phyloP scores from a whole-genome alignment of 2,113 vertebrate species.

The Hemiscyllium ocellatum region DNA sequence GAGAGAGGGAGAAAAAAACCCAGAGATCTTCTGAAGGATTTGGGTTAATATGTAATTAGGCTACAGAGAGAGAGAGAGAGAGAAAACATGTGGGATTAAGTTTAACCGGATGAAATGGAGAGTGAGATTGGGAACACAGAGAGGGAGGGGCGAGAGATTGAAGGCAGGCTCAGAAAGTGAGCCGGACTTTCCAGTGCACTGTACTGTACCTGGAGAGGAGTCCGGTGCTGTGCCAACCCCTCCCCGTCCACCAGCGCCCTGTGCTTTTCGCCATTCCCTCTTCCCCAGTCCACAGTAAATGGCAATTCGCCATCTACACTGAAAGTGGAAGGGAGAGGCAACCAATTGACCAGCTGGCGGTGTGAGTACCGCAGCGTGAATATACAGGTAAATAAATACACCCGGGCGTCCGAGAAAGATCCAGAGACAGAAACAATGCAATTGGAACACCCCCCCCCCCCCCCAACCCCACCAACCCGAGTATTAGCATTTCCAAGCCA shows the following conservation, averaged over 20 bases:
- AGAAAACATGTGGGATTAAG: conserved; percentile 5
- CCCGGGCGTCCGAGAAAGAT: not conserved
- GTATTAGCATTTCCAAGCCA: not conserved
- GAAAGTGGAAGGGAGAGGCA: not conserved
- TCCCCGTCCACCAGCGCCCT: not conserved
- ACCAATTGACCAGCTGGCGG: not conserved
- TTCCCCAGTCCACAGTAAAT: not conserved
- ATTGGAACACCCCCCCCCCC: not conserved
- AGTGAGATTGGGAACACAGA: not conserved
- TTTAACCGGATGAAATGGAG: conserved; percentile 15
- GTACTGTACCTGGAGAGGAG: not conserved
- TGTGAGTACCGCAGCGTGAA: too few species aligned
- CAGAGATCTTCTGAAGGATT: not conserved
- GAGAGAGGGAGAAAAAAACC: not conserved
- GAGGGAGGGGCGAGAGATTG: not conserved
- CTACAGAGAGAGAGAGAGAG: not conserved
- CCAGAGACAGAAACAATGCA: not conserved
- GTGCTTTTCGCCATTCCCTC: conserved; percentile 1
- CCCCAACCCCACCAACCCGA: not conserved
- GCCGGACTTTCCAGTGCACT: not conserved
- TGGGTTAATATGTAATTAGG: not conserved
- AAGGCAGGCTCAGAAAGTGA: not conserved
- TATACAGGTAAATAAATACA: not conserved
- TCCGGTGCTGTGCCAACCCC: not conserved
- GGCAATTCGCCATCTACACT: not conserved